Conservation (phyloP, 2,888 invertebrate species). For the Drosophila lacicola region DNA sequence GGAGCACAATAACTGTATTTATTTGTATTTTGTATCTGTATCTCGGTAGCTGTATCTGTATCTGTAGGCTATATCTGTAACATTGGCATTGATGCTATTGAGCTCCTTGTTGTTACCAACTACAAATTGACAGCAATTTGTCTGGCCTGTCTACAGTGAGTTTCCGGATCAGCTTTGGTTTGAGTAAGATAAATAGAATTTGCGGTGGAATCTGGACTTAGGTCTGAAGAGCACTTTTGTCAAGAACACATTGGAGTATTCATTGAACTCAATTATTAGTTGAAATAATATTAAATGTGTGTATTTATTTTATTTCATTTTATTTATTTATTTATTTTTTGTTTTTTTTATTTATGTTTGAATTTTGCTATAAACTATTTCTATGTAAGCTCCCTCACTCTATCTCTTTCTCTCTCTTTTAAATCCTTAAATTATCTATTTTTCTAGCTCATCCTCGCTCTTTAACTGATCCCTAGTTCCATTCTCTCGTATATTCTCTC, state of each 20-base stretch:
- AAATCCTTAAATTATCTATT: no score
- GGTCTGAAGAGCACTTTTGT: neutral
- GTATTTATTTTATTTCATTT: no score
- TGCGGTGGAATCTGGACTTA: neutral
- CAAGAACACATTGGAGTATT: neutral
- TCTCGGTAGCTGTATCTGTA: slow-evolving; percentile 11
- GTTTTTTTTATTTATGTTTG: no score
- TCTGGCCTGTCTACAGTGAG: neutral
- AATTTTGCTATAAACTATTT: no score
- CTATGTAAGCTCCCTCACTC: no score
- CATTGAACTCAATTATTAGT: neutral
- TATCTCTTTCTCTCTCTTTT: no score
- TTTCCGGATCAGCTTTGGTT: neutral
- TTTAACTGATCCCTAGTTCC: no score
- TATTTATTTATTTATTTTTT: no score
- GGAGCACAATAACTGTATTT: slow-evolving; percentile 44
- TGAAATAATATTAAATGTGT: neutral
- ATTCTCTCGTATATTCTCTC: no score
- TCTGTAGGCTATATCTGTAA: neutral
- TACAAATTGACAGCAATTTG: slow-evolving; percentile 25
- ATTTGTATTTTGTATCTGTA: slow-evolving; percentile 22
- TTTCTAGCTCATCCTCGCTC: no score
- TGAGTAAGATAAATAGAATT: neutral
- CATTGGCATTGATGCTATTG: slow-evolving; percentile 12
- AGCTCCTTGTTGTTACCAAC: slow-evolving; percentile 12